These are phyloP conservation scores for Limnothrissa miodon DNA, from an alignment of 2,113 vertebrate species.

Conservation along the genomic window DNA sequence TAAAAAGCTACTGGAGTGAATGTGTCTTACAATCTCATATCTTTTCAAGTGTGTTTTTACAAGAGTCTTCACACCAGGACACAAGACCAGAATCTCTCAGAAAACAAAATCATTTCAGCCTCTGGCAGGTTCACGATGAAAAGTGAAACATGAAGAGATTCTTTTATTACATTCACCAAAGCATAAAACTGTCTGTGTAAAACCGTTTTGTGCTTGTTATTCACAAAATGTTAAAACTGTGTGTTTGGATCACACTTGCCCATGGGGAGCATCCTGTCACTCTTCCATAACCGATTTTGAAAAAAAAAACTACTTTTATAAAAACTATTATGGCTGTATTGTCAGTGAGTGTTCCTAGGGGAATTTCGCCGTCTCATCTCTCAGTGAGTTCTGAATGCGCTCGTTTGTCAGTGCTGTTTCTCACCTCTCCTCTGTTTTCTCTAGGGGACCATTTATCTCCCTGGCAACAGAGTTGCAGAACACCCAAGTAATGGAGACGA, in stretches of 20 bases:
- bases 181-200: neutral
- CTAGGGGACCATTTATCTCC: constrained; percentile 89
- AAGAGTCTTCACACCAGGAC: neutral
- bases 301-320: too few relatives aligned
- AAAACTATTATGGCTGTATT: too few relatives aligned
- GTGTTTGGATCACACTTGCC: too few relatives aligned
- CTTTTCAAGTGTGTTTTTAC: neutral
- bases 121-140: neutral
- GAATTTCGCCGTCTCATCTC: neutral
- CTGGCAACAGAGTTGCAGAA: constrained; percentile 94
- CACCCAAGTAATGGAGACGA: constrained; percentile 89
- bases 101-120: neutral
- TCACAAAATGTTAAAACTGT: neutral
- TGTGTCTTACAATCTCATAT: neutral
- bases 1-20: neutral
- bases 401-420: neutral
- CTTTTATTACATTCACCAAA: neutral
- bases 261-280: too few relatives aligned
- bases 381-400: neutral
- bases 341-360: neutral
- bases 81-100: neutral
- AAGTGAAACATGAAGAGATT: neutral
- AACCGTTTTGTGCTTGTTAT: neutral
- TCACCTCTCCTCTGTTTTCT: constrained; percentile 25
- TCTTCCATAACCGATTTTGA: too few relatives aligned